These are phyloP conservation scores for Chitala chitala DNA, from an alignment of 2,113 vertebrate species.

Conservation along the genomic window DNA sequence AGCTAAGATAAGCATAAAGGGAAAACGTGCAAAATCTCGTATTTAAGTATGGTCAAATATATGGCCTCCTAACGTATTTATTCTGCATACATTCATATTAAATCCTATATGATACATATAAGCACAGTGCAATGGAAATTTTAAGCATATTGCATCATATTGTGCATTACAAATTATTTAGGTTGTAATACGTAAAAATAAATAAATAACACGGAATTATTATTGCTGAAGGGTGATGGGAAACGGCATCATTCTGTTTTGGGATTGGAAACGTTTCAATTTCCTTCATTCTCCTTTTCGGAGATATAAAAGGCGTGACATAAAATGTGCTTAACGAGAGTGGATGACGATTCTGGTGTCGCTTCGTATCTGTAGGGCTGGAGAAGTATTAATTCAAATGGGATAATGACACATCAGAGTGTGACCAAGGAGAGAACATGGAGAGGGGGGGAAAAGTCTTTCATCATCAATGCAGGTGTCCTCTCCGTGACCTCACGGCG, in stretches of 20 bases:
- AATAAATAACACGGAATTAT: no score
- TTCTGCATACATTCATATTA: no score
- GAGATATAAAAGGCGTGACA: constrained; percentile 15
- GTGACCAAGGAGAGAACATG: constrained; percentile 57
- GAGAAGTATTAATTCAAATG: constrained; percentile 51
- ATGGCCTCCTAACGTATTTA: no score
- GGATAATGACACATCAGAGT: constrained; percentile 60
- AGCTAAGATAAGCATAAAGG: no score
- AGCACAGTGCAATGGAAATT: no score
- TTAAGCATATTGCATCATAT: no score
- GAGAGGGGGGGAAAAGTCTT: constrained; percentile 58
- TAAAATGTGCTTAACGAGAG: neutral
- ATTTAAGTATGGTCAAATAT: no score
- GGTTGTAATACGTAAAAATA: no score
- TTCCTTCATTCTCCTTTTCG: constrained; percentile 1
- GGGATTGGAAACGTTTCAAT: neutral
- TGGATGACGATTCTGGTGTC: neutral
- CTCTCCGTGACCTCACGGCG: constrained; percentile 57
- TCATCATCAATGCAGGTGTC: constrained; percentile 61
- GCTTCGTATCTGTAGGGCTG: constrained; percentile 3
- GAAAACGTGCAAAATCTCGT: no score
- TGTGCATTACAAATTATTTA: no score
- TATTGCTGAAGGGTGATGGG: neutral
- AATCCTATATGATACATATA: no score
- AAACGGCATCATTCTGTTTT: constrained; percentile 8